These are phyloP conservation scores for Callitettix versicolor DNA, from an alignment of 1,140 invertebrate genomes.

Conservation along the genomic window DNA sequence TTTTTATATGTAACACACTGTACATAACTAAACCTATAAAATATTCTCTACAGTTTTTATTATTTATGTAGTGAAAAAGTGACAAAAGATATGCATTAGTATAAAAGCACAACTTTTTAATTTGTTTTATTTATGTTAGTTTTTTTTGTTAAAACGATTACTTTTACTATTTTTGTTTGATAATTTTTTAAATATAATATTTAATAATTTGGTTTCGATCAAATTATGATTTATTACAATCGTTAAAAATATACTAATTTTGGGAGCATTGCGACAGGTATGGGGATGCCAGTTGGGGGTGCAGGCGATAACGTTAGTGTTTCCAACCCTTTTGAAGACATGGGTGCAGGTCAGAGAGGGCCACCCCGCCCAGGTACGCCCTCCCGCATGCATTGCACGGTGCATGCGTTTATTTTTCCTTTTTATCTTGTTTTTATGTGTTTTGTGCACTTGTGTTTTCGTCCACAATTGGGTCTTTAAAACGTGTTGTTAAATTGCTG, in stretches of 20 bases:
- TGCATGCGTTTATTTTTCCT: not conserved
- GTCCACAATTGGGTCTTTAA: too few relatives aligned
- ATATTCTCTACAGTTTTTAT: too few relatives aligned
- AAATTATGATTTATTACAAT: too few relatives aligned
- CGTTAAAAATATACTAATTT: not conserved
- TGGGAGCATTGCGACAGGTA: slow-evolving; percentile 27
- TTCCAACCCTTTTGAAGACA: slow-evolving; percentile 73
- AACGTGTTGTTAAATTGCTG: too few relatives aligned
- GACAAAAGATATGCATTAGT: too few relatives aligned
- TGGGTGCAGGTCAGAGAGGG: slow-evolving; percentile 38
- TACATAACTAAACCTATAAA: too few relatives aligned
- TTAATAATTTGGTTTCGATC: not conserved
- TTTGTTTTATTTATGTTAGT: not conserved
- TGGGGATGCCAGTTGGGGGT: slow-evolving; percentile 28
- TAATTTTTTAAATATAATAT: not conserved
- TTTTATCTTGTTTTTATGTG: not conserved
- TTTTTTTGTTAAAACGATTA: not conserved
- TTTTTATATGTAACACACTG: too few relatives aligned
- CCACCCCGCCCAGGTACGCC: slow-evolving; percentile 28
- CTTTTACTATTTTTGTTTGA: not conserved
- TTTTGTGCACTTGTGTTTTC: not conserved
- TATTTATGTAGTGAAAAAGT: too few relatives aligned
- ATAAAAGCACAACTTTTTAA: not conserved
- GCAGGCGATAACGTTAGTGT: slow-evolving; percentile 59
- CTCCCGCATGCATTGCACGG: slow-evolving; percentile 1